Evolutionary conservation across 2,113 vertebrate species (phyloP), one percentile per base, ranked within the genome.

Genomic region (Sturnira hondurensis): DNA sequence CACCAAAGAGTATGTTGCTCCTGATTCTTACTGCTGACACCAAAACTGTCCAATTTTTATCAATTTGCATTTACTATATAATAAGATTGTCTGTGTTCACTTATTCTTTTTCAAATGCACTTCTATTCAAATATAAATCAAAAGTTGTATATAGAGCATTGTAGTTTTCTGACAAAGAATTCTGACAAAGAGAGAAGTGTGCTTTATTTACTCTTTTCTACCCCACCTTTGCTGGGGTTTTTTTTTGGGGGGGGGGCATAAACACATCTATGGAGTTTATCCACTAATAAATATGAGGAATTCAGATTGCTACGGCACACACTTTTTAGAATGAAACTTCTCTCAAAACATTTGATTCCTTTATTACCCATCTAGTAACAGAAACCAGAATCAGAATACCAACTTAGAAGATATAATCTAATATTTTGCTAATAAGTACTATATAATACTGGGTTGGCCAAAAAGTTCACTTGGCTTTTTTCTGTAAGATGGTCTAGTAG

Each of bases 41-140:
- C 19, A 77, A 92, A 92, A 70, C 0, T 43, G 4, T 17, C 26
- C n/a, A 52, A 28, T 65, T 83, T 67, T 81, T 91, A 81, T 85
- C 41, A 82, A 43, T 91, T 88, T 97, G 26, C 13, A 68, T 14
- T 77, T 88, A 89, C 0, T n/a, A 43, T 33, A 80, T 65, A 65
- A 82, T n/a, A 86, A 86, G n/a, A 71, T 33, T 50, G 43, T 31
- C 70, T 85, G 12, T 56, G 80, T 68, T 78, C 70, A 24, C 84
- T 88, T 85, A 86, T 24, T 87, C 43, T 90, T 87, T 43, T 77
- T 94, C 38, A 91, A 90, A 1, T 90, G 33, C 38, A 97, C 45
- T 71, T 91, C 43, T 91, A 70, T 36, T 92, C 31, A 89, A 28
- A 86, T 41, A 83, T 58, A 61, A 83, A 86, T 87, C 31, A 92